Conservation (phyloP, 2,113 vertebrate species). For the Leuciscus idus region DNA sequence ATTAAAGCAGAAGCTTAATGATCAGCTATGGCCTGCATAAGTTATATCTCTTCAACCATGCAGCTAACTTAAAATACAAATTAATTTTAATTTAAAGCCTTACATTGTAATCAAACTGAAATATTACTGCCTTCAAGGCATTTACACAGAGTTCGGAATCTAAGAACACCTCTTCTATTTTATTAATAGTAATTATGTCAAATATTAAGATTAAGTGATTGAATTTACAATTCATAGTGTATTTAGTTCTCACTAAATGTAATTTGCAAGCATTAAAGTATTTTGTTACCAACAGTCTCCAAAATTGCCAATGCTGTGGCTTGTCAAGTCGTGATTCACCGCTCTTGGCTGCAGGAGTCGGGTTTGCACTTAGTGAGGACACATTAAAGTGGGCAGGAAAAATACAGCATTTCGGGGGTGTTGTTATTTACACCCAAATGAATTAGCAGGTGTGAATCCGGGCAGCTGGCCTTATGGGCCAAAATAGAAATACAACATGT, state of each 20-base stretch:
- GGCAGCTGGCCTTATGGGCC: constrained; percentile 34
- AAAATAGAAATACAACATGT: background rate
- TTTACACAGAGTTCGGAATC: constrained; percentile 2
- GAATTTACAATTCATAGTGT: background rate
- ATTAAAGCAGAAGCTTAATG: too few species aligned
- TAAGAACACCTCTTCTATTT: background rate
- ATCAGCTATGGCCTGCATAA: too few species aligned
- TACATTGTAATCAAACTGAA: constrained; percentile 48
- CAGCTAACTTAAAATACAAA: too few species aligned
- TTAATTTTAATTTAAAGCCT: too few species aligned
- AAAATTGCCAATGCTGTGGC: background rate
- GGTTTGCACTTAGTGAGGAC: background rate
- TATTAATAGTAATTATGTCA: background rate
- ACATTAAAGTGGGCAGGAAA: constrained; percentile 27
- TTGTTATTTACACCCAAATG: constrained; percentile 49
- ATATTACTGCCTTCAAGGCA: constrained; percentile 38
- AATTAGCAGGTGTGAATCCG: constrained; percentile 52
- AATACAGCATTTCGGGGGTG: background rate
- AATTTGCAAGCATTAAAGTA: background rate
- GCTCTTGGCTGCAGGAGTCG: background rate
- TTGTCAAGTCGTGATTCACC: background rate
- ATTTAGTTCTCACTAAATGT: background rate
- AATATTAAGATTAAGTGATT: background rate
- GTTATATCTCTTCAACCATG: too few species aligned
- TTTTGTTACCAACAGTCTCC: background rate